Conservation (phyloP, 2,113 vertebrate genomes). For the Oxygymnocypris stewartii region DNA sequence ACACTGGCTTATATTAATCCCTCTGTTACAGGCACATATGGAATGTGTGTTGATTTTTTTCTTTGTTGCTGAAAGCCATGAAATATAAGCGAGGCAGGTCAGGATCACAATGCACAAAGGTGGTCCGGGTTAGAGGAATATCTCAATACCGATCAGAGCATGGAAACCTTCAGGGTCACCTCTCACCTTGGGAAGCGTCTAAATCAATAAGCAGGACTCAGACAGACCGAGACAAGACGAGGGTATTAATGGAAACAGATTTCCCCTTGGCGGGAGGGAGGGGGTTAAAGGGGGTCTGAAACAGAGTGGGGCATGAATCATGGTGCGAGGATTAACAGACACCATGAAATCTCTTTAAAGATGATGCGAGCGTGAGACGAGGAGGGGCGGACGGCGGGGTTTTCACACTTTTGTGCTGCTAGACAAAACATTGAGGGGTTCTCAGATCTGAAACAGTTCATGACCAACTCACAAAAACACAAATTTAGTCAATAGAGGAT, state of each 20-base stretch:
- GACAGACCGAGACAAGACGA: constrained; percentile 21
- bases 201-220: constrained; percentile 44
- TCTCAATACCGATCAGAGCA: constrained; percentile 16
- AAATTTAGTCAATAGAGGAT: background rate
- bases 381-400: background rate
- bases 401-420: constrained; percentile 20
- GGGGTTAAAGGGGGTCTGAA: constrained; percentile 23
- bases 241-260: constrained; percentile 52
- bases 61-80: constrained; percentile 9
- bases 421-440: constrained; percentile 40
- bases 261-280: constrained; percentile 40
- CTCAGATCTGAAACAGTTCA: background rate
- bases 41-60: background rate
- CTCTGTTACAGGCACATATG: background rate
- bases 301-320: background rate
- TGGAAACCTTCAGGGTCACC: constrained; percentile 23
- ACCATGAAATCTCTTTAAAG: constrained; percentile 48
- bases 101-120: too few species aligned
- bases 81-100: background rate
- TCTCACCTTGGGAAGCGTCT: constrained; percentile 39
- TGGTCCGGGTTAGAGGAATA: background rate
- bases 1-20: background rate
- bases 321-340: constrained; percentile 67
- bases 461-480: background rate
- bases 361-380: background rate